phyloP scores from a whole-genome alignment of 2,888 invertebrate genomes.

The Phengaris arion region DNA sequence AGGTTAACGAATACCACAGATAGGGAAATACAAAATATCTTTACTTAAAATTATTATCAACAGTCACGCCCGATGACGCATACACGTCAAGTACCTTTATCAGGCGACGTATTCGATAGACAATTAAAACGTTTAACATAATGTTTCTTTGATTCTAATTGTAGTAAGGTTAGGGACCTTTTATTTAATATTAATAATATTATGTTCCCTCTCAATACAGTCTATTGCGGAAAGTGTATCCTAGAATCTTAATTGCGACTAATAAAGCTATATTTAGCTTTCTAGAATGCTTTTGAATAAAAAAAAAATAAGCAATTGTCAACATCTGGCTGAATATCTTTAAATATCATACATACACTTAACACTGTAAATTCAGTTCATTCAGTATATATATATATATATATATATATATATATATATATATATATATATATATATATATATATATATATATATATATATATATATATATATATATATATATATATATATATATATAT shows the following conservation, averaged over 20 bases:
- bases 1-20: slow-evolving; percentile 2
- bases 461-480: too few species aligned
- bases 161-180: background rate
- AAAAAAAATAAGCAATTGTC: background rate
- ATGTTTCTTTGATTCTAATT: background rate
- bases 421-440: too few species aligned
- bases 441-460: too few species aligned
- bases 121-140: background rate
- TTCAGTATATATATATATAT: too few species aligned
- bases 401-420: too few species aligned
- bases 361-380: background rate
- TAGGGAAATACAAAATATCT: slow-evolving; percentile 14
- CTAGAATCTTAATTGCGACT: background rate
- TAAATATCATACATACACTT: background rate
- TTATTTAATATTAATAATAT: background rate
- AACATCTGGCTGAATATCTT: background rate
- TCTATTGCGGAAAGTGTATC: background rate
- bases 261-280: background rate
- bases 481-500: too few species aligned
- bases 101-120: slow-evolving; percentile 11
- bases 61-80: slow-evolving; percentile 28
- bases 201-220: background rate
- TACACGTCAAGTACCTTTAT: background rate
- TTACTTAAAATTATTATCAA: slow-evolving; percentile 19
- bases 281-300: background rate